Evolutionary conservation across 2,888 invertebrate genomes (phyloP), one percentile per base, ranked within the genome.

Genomic region (Standfussiana lucernea): DNA sequence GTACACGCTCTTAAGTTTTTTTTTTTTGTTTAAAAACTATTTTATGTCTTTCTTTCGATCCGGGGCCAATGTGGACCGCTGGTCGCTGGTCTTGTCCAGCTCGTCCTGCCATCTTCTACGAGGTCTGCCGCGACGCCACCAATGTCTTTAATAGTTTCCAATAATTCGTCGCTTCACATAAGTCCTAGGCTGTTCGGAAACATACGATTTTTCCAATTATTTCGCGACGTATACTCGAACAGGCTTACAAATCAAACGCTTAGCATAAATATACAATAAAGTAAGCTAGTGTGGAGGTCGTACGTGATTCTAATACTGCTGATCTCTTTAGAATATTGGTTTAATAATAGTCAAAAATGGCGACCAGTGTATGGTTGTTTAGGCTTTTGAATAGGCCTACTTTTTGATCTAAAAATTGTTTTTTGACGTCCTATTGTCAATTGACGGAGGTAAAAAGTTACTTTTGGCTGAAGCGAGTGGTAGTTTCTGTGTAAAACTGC

Each of bases 191-290:
- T 40, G 37, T 64, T 40, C 15, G 18, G 1, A 64, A 64, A 40
- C 40, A n/a, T 1, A n/a, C 40, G 35, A 40, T 64, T 64, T 64
- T 64, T 28, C 40, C n/a, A 64, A 40, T 64, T 40, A 64, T 40
- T 24, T 24, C n/a, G 15, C 40, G 7, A 64, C 64, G 24, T 40
- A 70, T 18, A 75, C 50, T 75, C 72, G 68, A 71, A 45, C 85
- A 32, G 78, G 84, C 79, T 87, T 86, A 89, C 91, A 91, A 91
- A 92, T 91, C 90, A 92, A 90, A 90, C 79, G 88, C 79, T 93
- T 93, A 89, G 91, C 90, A 92, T 93, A 93, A 92, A 91, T 90
- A 89, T 86, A 84, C 90, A 85, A 90, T 87, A 86, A 88, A 72
- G 71, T 76, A 59, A 7, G 74, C 74, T 70, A 77, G 85, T 40